phyloP scores from a whole-genome alignment of 2,797 vertebrate species.

The Pogonophryne albipinna region DNA sequence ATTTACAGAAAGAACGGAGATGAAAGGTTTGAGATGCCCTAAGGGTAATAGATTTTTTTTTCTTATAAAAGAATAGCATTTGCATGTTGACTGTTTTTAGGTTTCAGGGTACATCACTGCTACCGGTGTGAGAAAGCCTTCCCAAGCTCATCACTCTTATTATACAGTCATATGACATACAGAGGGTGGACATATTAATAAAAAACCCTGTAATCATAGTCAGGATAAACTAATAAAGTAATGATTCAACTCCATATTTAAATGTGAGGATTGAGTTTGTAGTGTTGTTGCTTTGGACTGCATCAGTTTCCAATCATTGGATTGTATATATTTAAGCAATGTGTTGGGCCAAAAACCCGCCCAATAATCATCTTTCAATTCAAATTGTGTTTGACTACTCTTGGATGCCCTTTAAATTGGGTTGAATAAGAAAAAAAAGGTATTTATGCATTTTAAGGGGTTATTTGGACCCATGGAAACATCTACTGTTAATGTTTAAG shows the following conservation, averaged over 20 bases:
- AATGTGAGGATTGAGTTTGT: slow-evolving; percentile 18
- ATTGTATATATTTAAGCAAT: not conserved
- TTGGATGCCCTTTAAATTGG: not conserved
- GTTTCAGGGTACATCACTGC: slow-evolving; percentile 47
- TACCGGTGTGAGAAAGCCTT: slow-evolving; percentile 41
- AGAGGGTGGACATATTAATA: slow-evolving; percentile 34
- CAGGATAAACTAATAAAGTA: slow-evolving; percentile 9
- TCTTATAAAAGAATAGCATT: slow-evolving; percentile 45
- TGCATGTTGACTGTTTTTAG: slow-evolving; percentile 49
- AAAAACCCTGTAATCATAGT: slow-evolving; percentile 23
- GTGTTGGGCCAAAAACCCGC: not conserved
- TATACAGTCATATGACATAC: slow-evolving; percentile 17
- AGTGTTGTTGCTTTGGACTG: not conserved
- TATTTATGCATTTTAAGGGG: not conserved
- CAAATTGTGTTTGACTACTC: not conserved
- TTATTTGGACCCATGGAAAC: not conserved
- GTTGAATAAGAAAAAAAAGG: not conserved
- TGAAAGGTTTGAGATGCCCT: slow-evolving; percentile 56
- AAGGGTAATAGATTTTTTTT: slow-evolving; percentile 31
- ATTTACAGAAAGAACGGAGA: slow-evolving; percentile 76
- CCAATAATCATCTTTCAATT: not conserved
- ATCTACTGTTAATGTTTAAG: slow-evolving; percentile 7
- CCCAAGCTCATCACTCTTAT: slow-evolving; percentile 6
- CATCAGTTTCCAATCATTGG: not conserved
- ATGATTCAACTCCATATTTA: slow-evolving; percentile 3